phyloP scores from a whole-genome alignment of 2,797 vertebrate species.

The Telmatherina bonti region DNA sequence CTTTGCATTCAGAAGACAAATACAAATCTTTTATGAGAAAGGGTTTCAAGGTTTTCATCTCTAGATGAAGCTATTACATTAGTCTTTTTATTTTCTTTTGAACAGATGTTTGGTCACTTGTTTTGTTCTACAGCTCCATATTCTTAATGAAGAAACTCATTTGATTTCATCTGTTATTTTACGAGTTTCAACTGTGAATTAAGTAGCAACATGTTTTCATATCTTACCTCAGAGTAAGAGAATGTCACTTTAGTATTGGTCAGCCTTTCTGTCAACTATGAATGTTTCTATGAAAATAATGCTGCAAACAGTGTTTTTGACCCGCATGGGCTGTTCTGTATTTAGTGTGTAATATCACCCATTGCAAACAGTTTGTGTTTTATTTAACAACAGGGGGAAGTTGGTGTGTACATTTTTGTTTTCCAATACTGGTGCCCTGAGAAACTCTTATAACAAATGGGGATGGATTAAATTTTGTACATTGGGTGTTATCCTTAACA shows the following conservation, averaged over 20 bases:
- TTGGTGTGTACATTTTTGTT: constrained; percentile 35
- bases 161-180: constrained; percentile 55
- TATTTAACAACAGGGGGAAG: constrained; percentile 39
- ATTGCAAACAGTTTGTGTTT: constrained; percentile 42
- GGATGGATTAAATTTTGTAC: constrained; percentile 49
- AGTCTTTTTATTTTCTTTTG: constrained; percentile 51
- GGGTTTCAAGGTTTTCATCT: constrained; percentile 27
- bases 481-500: constrained; percentile 24
- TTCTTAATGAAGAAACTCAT: constrained; percentile 49
- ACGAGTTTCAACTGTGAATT: constrained; percentile 77
- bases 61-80: constrained; percentile 41
- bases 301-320: constrained; percentile 73
- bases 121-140: constrained; percentile 41
- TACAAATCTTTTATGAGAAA: constrained; percentile 24
- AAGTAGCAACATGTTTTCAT: constrained; percentile 59
- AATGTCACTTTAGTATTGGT: constrained; percentile 81
- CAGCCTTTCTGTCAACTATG: constrained; percentile 75
- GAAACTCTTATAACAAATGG: constrained; percentile 13
- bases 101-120: constrained; percentile 23
- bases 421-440: constrained; percentile 29
- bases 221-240: constrained; percentile 71
- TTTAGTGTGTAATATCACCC: constrained; percentile 53
- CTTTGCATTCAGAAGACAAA: constrained; percentile 43
- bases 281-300: constrained; percentile 76
- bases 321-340: constrained; percentile 55